Evolutionary conservation across 2,888 invertebrate species (phyloP).

Genomic region (Agriotes lineatus): DNA sequence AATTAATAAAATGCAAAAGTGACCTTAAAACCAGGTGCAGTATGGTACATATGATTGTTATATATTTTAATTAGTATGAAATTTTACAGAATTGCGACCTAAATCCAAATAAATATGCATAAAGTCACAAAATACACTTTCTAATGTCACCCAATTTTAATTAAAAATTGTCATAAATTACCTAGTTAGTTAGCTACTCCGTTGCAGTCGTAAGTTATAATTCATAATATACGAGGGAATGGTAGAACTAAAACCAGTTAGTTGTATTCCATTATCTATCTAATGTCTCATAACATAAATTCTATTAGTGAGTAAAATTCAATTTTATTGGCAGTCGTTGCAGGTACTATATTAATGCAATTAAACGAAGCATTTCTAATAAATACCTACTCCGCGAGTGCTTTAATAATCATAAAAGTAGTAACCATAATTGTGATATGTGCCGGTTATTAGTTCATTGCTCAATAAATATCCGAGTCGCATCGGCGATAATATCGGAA

Average conservation of each 20-base stretch:
- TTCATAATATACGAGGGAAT: background rate
- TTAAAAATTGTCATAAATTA: too few relatives aligned
- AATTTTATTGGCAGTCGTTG: constrained; percentile 17
- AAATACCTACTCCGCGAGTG: constrained; percentile 16
- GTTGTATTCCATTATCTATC: constrained; percentile 7
- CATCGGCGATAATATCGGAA: background rate
- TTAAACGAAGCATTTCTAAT: constrained; percentile 20
- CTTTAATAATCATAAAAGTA: constrained; percentile 21
- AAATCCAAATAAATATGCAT: too few relatives aligned
- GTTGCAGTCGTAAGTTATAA: background rate
- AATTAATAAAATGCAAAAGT: too few relatives aligned
- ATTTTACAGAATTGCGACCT: too few relatives aligned
- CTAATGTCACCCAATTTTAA: too few relatives aligned
- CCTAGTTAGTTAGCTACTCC: too few relatives aligned
- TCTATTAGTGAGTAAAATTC: constrained; percentile 19
- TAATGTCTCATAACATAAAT: constrained; percentile 18
- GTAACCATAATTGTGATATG: constrained; percentile 18
- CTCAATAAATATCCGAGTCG: background rate
- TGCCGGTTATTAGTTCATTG: constrained; percentile 14
- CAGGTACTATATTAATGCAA: constrained; percentile 16
- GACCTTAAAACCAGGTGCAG: too few relatives aligned
- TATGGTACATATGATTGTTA: too few relatives aligned
- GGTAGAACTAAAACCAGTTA: background rate
- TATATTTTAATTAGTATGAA: too few relatives aligned
- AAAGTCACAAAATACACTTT: too few relatives aligned